phyloP scores from a whole-genome alignment of 2,888 invertebrate genomes.

The Synanthedon tipuliformis region DNA sequence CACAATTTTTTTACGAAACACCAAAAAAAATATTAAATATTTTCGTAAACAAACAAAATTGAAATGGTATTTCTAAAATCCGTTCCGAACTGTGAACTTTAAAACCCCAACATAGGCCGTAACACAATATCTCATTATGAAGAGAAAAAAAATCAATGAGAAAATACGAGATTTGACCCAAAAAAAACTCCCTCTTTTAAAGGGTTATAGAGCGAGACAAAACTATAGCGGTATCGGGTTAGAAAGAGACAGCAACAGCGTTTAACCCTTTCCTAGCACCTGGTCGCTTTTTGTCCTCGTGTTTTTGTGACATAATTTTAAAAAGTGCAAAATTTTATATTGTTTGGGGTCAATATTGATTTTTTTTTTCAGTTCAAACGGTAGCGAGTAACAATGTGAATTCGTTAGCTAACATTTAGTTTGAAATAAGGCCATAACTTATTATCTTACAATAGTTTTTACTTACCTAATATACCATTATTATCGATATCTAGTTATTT shows the following conservation, averaged over 20 bases:
- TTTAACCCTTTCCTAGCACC: constrained; percentile 62
- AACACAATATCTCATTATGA: constrained; percentile 66
- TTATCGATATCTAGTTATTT: too few species aligned
- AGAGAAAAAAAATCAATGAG: constrained; percentile 47
- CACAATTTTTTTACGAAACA: too few species aligned
- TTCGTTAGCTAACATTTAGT: constrained; percentile 52
- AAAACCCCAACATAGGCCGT: constrained; percentile 37
- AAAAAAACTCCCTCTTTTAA: constrained; percentile 50
- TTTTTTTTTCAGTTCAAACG: constrained; percentile 34
- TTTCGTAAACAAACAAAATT: too few species aligned
- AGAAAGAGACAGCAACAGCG: constrained; percentile 23
- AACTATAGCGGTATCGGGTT: constrained; percentile 9
- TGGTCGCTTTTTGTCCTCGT: constrained; percentile 43
- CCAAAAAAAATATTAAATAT: too few species aligned
- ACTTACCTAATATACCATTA: too few species aligned
- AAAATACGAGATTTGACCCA: constrained; percentile 64
- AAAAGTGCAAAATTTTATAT: constrained; percentile 63
- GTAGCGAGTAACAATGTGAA: constrained; percentile 31
- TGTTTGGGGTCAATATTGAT: constrained; percentile 64
- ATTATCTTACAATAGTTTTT: constrained; percentile 12
- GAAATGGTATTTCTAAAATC: too few species aligned
- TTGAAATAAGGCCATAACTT: constrained; percentile 50
- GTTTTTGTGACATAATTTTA: constrained; percentile 52
- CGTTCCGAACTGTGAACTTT: constrained; percentile 25
- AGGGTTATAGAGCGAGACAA: constrained; percentile 50